A percentile compares a stretch with the other conserved stretches of the same genome.
These are phyloP conservation scores for Crocodylus rhombifer DNA, from an alignment of 2,797 vertebrate genomes.

Conservation along the genomic window DNA sequence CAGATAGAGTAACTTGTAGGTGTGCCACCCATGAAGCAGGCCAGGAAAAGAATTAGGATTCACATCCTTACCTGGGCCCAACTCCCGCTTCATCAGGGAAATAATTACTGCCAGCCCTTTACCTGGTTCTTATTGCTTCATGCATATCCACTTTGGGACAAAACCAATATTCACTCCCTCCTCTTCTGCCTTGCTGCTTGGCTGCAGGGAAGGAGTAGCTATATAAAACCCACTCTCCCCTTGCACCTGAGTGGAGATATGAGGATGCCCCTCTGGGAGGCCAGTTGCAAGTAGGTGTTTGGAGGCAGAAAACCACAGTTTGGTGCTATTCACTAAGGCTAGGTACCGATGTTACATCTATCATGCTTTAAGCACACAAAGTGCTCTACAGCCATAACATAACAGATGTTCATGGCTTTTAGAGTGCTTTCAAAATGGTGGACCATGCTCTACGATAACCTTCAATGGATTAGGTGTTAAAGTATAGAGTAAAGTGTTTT, in stretches of 20 bases:
- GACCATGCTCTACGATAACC: no score
- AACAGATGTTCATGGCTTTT: no score
- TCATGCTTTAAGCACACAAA: no score
- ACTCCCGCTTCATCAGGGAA: background rate
- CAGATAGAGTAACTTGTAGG: no score
- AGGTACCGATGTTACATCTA: no score
- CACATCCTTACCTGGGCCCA: background rate
- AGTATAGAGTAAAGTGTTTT: no score
- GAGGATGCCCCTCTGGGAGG: background rate
- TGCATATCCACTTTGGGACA: background rate
- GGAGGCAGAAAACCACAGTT: background rate
- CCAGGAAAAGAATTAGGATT: background rate
- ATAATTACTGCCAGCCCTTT: background rate
- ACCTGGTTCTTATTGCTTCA: background rate
- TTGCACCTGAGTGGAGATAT: background rate
- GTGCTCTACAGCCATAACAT: no score
- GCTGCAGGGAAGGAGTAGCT: background rate
- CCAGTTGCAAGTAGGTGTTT: background rate
- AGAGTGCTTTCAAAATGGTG: no score
- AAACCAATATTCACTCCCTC: background rate
- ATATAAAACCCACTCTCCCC: background rate
- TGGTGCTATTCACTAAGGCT: background rate
- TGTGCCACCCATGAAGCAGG: background rate
- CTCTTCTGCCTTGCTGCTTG: background rate
- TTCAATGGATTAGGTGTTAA: no score